Evolutionary conservation across 2,797 vertebrate species (phyloP).

Genomic region (Danio albolineatus): DNA sequence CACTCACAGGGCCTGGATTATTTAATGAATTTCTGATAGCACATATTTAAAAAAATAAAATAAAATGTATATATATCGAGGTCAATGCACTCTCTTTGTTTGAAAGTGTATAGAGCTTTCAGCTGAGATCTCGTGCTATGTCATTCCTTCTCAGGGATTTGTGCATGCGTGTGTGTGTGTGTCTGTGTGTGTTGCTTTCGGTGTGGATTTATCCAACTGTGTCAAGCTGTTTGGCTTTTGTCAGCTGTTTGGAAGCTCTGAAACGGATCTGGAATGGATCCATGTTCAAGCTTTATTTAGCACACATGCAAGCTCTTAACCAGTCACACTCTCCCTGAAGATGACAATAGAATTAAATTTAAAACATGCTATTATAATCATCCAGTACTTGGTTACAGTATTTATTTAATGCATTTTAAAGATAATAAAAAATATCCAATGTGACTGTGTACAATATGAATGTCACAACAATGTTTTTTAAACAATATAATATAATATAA

Average conservation of each 20-base stretch:
- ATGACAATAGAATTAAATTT: neutral
- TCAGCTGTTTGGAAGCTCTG: slow-evolving; percentile 72
- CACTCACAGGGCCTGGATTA: neutral
- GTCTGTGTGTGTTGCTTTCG: slow-evolving; percentile 65
- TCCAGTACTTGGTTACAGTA: no score
- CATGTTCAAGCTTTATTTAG: slow-evolving; percentile 18
- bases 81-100: slow-evolving; percentile 53
- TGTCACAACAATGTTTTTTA: no score
- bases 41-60: no score
- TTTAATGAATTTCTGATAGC: neutral
- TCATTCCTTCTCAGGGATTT: slow-evolving; percentile 80
- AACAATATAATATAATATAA: no score
- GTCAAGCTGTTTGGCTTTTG: slow-evolving; percentile 76
- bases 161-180: slow-evolving; percentile 63
- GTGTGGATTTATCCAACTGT: slow-evolving; percentile 81
- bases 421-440: no score
- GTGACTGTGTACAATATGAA: no score
- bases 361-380: neutral
- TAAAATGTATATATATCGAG: no score
- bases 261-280: slow-evolving; percentile 73
- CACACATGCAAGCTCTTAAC: neutral
- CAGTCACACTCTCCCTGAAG: neutral
- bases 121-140: slow-evolving; percentile 82
- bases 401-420: no score
- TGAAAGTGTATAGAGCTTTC: slow-evolving; percentile 62